Conservation (phyloP, 2,888 invertebrate genomes). For the Venusia cambrica region DNA sequence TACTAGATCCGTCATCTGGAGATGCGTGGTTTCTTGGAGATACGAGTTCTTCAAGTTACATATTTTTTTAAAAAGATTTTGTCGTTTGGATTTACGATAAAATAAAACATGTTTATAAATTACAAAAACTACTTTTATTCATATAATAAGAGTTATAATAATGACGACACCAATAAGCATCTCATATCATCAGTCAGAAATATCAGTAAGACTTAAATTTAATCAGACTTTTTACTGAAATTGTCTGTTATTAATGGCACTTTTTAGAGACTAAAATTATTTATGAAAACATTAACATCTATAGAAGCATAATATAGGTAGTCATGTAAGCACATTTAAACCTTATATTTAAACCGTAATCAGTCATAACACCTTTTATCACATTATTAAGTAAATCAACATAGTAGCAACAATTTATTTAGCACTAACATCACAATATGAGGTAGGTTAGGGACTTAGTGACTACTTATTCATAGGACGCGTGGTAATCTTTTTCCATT, state of each 20-base stretch:
- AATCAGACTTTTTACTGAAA: too few relatives aligned
- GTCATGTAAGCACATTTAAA: conserved; percentile 1
- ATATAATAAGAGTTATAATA: too few relatives aligned
- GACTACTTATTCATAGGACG: conserved; percentile 1
- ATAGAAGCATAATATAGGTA: too few relatives aligned
- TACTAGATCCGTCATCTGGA: too few relatives aligned
- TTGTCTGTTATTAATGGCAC: too few relatives aligned
- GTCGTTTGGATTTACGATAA: conserved; percentile 5
- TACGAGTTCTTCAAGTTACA: conserved; percentile 2
- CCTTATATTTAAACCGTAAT: neutral
- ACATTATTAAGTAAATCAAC: neutral
- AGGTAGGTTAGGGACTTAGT: conserved; percentile 1
- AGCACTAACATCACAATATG: neutral
- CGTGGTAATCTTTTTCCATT: conserved; percentile 2
- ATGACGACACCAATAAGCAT: too few relatives aligned
- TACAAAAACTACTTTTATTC: too few relatives aligned
- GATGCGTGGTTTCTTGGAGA: conserved; percentile 1
- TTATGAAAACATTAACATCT: too few relatives aligned
- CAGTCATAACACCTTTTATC: neutral
- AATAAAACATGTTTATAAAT: conserved; percentile 5
- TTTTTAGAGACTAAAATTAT: too few relatives aligned
- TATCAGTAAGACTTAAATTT: too few relatives aligned
- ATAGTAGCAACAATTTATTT: neutral
- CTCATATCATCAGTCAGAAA: too few relatives aligned
- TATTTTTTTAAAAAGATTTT: conserved; percentile 3